Conservation (phyloP, 1,140 invertebrate genomes). For the Thalassaphorura encarpata region DNA sequence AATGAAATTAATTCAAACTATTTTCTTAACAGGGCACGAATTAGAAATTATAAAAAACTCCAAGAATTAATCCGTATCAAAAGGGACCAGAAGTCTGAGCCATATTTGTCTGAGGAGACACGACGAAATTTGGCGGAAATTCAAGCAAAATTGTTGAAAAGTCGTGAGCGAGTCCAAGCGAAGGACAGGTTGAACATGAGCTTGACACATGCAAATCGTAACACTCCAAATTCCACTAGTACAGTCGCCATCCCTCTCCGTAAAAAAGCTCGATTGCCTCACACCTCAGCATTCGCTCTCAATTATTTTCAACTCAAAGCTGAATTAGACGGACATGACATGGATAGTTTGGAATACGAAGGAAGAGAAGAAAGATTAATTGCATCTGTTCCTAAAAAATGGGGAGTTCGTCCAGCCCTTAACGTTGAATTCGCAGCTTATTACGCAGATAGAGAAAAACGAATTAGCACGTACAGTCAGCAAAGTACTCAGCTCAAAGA, state of each 20-base stretch:
- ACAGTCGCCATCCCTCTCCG: not conserved
- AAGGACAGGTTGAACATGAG: too few relatives aligned
- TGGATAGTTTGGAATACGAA: slow-evolving; percentile 61
- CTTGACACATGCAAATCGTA: too few relatives aligned
- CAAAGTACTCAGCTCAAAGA: slow-evolving; percentile 24
- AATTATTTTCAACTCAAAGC: slow-evolving; percentile 73
- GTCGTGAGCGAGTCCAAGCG: too few relatives aligned
- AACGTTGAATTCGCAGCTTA: slow-evolving; percentile 91
- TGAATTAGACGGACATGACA: slow-evolving; percentile 79
- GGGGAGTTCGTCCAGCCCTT: slow-evolving; percentile 83
- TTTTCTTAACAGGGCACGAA: too few relatives aligned
- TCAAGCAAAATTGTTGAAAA: too few relatives aligned
- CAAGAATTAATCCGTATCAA: too few relatives aligned
- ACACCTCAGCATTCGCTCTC: slow-evolving; percentile 80
- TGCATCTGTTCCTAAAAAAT: slow-evolving; percentile 78
- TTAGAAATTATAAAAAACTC: too few relatives aligned
- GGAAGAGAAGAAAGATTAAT: slow-evolving; percentile 66
- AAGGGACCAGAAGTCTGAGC: too few relatives aligned
- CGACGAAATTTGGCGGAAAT: too few relatives aligned
- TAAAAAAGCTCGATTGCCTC: slow-evolving; percentile 52
- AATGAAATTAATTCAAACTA: too few relatives aligned
- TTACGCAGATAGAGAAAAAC: slow-evolving; percentile 71
- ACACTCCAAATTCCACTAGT: not conserved
- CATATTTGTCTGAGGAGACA: too few relatives aligned
- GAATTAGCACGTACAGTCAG: slow-evolving; percentile 42